Conservation (phyloP, 2,888 invertebrate genomes). For the Dicranocentrus wangi region DNA sequence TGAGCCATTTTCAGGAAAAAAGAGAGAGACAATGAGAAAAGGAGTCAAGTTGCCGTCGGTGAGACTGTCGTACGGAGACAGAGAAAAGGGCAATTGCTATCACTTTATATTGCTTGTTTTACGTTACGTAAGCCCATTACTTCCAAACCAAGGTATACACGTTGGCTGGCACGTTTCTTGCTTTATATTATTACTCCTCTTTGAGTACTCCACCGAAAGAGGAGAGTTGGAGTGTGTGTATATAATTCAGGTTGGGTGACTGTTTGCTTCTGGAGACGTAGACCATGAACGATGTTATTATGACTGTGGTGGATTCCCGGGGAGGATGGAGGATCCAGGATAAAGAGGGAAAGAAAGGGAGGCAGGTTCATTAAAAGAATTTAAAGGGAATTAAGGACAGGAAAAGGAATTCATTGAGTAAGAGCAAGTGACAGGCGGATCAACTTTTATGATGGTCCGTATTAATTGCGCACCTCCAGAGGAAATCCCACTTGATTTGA, state of each 20-base stretch:
- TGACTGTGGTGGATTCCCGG: slow-evolving; percentile 13
- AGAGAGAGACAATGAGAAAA: not conserved
- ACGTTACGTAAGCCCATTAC: slow-evolving; percentile 44
- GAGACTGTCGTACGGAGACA: not conserved
- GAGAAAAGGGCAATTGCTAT: slow-evolving; percentile 28
- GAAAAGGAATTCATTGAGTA: slow-evolving; percentile 70
- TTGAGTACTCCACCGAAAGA: slow-evolving; percentile 1
- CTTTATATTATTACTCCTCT: not conserved
- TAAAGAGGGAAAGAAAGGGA: slow-evolving; percentile 40
- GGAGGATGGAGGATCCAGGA: slow-evolving; percentile 28
- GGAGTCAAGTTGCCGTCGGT: slow-evolving; percentile 2
- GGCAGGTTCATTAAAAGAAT: slow-evolving; percentile 73
- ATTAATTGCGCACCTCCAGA: slow-evolving; percentile 72
- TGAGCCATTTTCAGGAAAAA: not conserved
- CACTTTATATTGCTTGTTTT: slow-evolving; percentile 22
- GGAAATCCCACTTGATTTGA: slow-evolving; percentile 67
- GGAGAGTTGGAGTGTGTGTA: slow-evolving; percentile 11
- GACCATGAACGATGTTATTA: slow-evolving; percentile 8
- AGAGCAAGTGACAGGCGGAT: slow-evolving; percentile 71
- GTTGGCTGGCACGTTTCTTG: slow-evolving; percentile 10
- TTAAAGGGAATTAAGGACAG: slow-evolving; percentile 72
- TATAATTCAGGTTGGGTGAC: slow-evolving; percentile 48
- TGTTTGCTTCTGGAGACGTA: not conserved
- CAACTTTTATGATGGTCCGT: slow-evolving; percentile 73
- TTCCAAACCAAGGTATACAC: slow-evolving; percentile 55